Evolutionary conservation across 2,113 vertebrate species (phyloP).

Genomic region (Menidia beryllina): DNA sequence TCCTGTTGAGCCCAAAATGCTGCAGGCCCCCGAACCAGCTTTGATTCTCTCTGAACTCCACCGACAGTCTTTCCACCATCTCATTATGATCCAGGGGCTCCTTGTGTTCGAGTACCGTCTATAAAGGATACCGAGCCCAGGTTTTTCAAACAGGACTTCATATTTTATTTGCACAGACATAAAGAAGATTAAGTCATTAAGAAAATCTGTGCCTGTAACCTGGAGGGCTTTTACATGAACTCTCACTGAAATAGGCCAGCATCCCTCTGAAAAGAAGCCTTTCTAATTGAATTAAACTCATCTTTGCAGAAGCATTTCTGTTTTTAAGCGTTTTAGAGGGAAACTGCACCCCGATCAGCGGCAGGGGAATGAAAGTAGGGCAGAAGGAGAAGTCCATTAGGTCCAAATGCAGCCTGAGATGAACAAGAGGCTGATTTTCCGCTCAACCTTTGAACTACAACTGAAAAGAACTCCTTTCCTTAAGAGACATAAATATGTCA

Average conservation of each 20-base stretch:
- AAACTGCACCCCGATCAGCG: no score
- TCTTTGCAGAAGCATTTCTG: not conserved
- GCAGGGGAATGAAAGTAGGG: no score
- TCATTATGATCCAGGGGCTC: not conserved
- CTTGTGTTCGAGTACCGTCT: not conserved
- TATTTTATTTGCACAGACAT: not conserved
- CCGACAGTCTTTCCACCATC: not conserved
- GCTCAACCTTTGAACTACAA: constrained; percentile 7
- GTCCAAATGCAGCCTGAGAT: no score
- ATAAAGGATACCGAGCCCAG: not conserved
- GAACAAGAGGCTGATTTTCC: no score
- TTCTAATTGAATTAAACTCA: not conserved
- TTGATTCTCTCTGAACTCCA: not conserved
- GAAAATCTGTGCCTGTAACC: not conserved
- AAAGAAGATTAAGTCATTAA: not conserved
- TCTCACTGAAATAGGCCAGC: no score
- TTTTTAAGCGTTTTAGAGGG: not conserved
- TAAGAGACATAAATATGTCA: constrained; percentile 49
- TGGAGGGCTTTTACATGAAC: not conserved
- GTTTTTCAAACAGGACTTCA: not conserved
- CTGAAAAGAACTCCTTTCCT: constrained; percentile 43
- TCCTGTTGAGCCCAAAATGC: not conserved
- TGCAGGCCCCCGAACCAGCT: no score
- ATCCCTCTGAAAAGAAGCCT: no score
- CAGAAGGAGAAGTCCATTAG: not conserved